phyloP scores from a whole-genome alignment of 2,888 invertebrate genomes.

The Liposcelis brunnea region DNA sequence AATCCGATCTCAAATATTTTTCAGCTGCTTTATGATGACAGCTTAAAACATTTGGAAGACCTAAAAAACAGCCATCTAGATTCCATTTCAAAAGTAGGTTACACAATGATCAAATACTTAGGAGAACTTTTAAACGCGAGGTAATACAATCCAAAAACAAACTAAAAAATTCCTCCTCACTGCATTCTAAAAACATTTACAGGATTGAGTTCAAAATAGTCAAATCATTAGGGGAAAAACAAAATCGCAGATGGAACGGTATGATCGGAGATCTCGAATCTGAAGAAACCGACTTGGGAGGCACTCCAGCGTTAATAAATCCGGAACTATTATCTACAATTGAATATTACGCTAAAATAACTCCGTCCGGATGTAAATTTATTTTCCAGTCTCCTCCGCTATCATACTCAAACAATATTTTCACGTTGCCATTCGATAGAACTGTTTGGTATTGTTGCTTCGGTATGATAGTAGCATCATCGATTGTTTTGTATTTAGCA shows the following conservation, averaged over 20 bases:
- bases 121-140: neutral
- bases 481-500: neutral
- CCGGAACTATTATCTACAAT: conserved; percentile 24
- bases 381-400: conserved; percentile 1
- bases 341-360: conserved; percentile 38
- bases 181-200: neutral
- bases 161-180: neutral
- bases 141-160: neutral
- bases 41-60: neutral
- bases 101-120: neutral
- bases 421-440: conserved; percentile 14
- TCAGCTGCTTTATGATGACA: too few species aligned
- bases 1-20: too few species aligned
- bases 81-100: neutral
- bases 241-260: neutral
- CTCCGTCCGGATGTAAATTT: conserved; percentile 28
- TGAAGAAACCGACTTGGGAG: conserved; percentile 11
- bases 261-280: neutral
- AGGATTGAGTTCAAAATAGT: too few species aligned
- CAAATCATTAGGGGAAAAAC: too few species aligned
- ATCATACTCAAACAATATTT: conserved; percentile 12
- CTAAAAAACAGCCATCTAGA: neutral
- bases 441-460: conserved; percentile 13
- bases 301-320: conserved; percentile 19
- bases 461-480: neutral